Conservation (phyloP, 2,113 vertebrate species). For the Noturus placidus region DNA sequence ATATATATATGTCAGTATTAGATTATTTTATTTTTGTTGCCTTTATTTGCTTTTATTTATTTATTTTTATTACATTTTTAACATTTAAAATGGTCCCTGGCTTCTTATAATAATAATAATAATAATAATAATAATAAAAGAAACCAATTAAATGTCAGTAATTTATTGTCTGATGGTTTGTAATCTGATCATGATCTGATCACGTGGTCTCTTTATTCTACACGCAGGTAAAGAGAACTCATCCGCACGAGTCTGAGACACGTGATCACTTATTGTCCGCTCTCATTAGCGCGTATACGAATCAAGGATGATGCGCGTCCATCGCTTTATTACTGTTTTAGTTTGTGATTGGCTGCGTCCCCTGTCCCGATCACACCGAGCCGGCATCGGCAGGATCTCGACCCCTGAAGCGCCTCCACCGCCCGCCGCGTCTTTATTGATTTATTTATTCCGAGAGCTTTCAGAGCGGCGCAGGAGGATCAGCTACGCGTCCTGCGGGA, state of each 20-base stretch:
- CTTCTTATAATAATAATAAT: too few species aligned
- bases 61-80: not conserved
- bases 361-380: slow-evolving; percentile 4
- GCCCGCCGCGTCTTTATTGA: slow-evolving; percentile 25
- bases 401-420: not conserved
- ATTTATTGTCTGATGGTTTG: not conserved
- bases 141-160: too few species aligned
- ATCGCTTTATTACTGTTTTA: not conserved
- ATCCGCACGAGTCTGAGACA: not conserved
- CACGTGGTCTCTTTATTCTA: not conserved
- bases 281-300: not conserved
- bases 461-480: slow-evolving; percentile 35
- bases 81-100: not conserved
- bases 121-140: not conserved
- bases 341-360: not conserved
- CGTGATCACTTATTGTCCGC: not conserved
- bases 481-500: slow-evolving; percentile 45
- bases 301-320: not conserved
- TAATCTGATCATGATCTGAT: not conserved
- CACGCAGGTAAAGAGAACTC: not conserved
- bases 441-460: slow-evolving; percentile 51
- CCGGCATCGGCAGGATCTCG: slow-evolving; percentile 21
- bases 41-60: not conserved
- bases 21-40: not conserved
- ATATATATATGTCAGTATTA: not conserved